These are phyloP conservation scores for Perccottus glenii DNA, from an alignment of 2,113 vertebrate genomes.

Conservation along the genomic window DNA sequence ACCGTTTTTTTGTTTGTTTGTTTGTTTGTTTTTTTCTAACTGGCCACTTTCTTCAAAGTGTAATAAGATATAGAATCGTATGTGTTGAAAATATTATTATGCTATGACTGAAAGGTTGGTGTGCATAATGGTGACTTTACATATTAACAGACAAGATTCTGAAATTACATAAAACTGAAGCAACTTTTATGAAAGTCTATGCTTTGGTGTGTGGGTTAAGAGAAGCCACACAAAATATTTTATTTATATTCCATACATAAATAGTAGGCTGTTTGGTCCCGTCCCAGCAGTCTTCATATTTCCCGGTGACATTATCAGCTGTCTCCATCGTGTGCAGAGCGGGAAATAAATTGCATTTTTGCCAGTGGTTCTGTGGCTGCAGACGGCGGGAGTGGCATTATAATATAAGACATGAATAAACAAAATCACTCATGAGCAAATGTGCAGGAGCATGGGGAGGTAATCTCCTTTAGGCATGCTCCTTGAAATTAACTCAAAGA, in stretches of 20 bases:
- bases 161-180: constrained; percentile 46
- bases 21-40: too few species aligned
- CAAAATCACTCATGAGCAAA: constrained; percentile 84
- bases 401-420: constrained; percentile 85
- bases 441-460: constrained; percentile 80
- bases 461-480: constrained; percentile 82
- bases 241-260: constrained; percentile 85
- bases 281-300: constrained; percentile 81
- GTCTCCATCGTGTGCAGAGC: constrained; percentile 78
- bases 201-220: constrained; percentile 41
- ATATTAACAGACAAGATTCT: constrained; percentile 7
- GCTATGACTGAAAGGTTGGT: too few species aligned
- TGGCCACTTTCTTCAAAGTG: too few species aligned
- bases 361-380: constrained; percentile 73
- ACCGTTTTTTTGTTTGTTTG: too few species aligned
- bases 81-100: too few species aligned
- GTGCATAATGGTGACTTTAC: not conserved
- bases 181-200: constrained; percentile 51
- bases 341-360: constrained; percentile 85
- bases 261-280: constrained; percentile 80
- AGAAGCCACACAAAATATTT: constrained; percentile 74
- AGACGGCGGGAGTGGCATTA: constrained; percentile 77
- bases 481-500: constrained; percentile 83
- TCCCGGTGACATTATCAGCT: constrained; percentile 82
- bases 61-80: too few species aligned